Evolutionary conservation across 2,888 invertebrate species (phyloP).

Genomic region (Chromoteleia sp.): DNA sequence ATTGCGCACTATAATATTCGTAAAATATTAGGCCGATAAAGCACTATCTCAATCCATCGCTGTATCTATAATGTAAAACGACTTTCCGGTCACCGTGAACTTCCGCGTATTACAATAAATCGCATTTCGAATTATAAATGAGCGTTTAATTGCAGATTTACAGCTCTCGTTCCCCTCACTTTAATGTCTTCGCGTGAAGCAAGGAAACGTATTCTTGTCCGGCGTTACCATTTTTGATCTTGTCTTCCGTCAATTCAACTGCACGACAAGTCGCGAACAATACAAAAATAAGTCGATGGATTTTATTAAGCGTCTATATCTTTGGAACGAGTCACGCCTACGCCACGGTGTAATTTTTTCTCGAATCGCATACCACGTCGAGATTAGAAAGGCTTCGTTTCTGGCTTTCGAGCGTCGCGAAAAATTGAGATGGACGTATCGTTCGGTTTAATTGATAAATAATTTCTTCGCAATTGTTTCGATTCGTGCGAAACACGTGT

Average conservation of each 20-base stretch:
- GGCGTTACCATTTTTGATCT: constrained; percentile 31
- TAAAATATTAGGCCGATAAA: constrained; percentile 68
- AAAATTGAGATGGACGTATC: constrained; percentile 34
- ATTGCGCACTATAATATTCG: constrained; percentile 67
- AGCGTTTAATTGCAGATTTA: constrained; percentile 41
- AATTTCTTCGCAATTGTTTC: constrained; percentile 46
- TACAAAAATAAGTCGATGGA: constrained; percentile 62
- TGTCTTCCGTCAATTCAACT: constrained; percentile 51
- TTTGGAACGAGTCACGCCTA: constrained; percentile 65
- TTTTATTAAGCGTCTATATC: constrained; percentile 62
- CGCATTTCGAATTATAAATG: constrained; percentile 40
- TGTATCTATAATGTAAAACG: constrained; percentile 65
- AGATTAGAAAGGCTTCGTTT: constrained; percentile 63
- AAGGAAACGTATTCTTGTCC: constrained; percentile 17
- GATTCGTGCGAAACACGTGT: constrained; percentile 50
- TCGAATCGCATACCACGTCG: constrained; percentile 42
- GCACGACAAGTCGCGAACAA: constrained; percentile 56
- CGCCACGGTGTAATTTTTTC: constrained; percentile 52
- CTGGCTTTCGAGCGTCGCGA: constrained; percentile 32
- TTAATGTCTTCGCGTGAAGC: constrained; percentile 1
- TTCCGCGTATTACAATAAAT: constrained; percentile 61
- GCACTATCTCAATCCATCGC: constrained; percentile 68
- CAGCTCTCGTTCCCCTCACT: not conserved
- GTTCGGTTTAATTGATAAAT: constrained; percentile 52
- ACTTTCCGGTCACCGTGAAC: constrained; percentile 60